These are phyloP conservation scores for Alligator mississippiensis DNA, from an alignment of 2,113 vertebrate species.

Conservation along the genomic window DNA sequence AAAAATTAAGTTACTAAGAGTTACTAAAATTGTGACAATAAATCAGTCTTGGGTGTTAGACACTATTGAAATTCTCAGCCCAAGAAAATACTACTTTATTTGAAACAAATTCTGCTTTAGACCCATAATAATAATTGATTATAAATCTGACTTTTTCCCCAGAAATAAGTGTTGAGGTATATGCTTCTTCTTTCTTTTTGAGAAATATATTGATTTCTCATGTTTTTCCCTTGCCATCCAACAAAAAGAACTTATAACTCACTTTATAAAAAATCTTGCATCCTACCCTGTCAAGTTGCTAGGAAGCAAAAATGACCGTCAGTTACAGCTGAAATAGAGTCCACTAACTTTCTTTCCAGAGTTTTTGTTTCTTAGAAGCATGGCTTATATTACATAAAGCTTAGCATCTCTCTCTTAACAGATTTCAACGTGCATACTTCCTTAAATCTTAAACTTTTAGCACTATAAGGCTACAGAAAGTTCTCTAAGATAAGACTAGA, in stretches of 20 bases:
- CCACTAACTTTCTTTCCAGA: too few relatives aligned
- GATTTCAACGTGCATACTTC: not conserved
- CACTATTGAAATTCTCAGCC: not conserved
- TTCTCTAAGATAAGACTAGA: constrained; percentile 2
- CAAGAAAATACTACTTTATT: not conserved
- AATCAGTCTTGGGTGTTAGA: not conserved
- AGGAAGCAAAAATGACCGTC: not conserved
- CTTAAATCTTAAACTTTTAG: not conserved
- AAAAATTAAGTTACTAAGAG: not conserved
- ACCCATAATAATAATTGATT: not conserved
- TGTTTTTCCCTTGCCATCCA: not conserved
- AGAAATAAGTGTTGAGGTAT: not conserved
- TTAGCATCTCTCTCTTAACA: not conserved
- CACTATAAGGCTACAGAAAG: not conserved
- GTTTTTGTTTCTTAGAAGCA: not conserved
- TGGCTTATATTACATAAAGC: not conserved
- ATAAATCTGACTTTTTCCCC: too few relatives aligned
- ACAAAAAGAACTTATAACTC: not conserved
- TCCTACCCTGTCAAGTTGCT: too few relatives aligned
- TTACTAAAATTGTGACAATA: not conserved
- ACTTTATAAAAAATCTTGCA: not conserved
- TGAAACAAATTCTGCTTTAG: not conserved
- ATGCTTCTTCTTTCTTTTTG: not conserved
- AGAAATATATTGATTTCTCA: not conserved
- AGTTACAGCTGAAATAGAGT: not conserved